Conservation (phyloP, 2,113 vertebrate genomes). For the Gadus chalcogrammus region DNA sequence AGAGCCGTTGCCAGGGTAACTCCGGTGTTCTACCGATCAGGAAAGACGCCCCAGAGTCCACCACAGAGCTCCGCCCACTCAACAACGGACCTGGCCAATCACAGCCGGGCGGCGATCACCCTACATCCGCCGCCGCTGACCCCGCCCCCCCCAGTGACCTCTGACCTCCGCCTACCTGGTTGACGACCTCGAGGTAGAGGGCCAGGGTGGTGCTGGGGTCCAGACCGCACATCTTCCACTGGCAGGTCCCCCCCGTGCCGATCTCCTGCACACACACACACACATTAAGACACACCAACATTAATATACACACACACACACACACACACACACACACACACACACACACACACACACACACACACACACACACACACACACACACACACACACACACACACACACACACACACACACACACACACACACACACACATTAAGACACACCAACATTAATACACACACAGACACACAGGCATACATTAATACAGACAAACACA, state of each 20-base stretch:
- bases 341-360: neutral
- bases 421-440: too few species aligned
- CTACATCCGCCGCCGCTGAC: neutral
- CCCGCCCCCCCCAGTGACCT: neutral
- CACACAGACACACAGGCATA: neutral
- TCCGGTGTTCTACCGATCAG: constrained; percentile 15
- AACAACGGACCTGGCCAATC: constrained; percentile 17
- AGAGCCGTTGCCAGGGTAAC: constrained; percentile 38
- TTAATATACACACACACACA: neutral
- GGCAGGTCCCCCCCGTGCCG: constrained; percentile 92
- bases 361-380: too few species aligned
- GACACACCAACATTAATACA: neutral
- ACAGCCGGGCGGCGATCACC: constrained; percentile 7
- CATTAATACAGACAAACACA: neutral
- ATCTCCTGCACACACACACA: constrained; percentile 79
- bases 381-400: neutral
- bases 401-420: neutral
- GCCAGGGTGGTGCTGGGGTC: constrained; percentile 89
- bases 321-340: neutral
- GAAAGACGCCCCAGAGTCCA: constrained; percentile 29
- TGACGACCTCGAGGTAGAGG: constrained; percentile 95
- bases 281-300: neutral
- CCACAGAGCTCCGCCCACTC: constrained; percentile 22
- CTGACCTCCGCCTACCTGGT: constrained; percentile 79
- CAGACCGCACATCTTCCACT: constrained; percentile 97